These are phyloP conservation scores for Epinephelus lanceolatus DNA, from an alignment of 2,113 vertebrate species.

Conservation along the genomic window DNA sequence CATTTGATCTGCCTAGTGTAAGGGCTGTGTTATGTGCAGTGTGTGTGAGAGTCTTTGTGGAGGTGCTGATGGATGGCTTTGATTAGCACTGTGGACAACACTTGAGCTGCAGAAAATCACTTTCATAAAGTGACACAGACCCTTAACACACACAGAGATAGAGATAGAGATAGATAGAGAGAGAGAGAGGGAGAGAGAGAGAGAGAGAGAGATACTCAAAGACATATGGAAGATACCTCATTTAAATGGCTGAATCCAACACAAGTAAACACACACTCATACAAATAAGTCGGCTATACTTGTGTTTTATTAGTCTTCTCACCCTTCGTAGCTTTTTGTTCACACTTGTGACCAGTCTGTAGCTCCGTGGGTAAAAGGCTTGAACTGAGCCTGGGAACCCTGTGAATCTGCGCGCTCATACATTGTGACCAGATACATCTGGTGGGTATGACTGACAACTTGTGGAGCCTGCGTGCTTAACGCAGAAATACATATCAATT, in stretches of 20 bases:
- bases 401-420: no score
- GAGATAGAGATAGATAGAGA: no score
- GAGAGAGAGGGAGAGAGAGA: no score
- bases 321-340: not conserved
- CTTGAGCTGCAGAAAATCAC: slow-evolving; percentile 59
- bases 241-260: not conserved
- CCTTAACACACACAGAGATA: not conserved
- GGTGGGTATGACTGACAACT: no score
- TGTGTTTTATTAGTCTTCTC: not conserved
- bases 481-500: no score
- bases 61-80: slow-evolving; percentile 55
- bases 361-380: not conserved
- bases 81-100: slow-evolving; percentile 55
- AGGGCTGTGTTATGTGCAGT: not conserved
- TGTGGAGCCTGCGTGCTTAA: no score
- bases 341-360: not conserved
- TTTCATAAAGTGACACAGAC: slow-evolving; percentile 42
- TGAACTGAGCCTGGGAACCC: not conserved
- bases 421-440: no score
- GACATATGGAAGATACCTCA: not conserved
- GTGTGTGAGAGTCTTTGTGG: slow-evolving; percentile 18
- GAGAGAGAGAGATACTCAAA: not conserved
- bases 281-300: not conserved
- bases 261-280: not conserved
- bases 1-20: not conserved